Evolutionary conservation across 1,140 invertebrate species (phyloP), one percentile per base, ranked within the genome.

Genomic region (Drosophila nebulosa): DNA sequence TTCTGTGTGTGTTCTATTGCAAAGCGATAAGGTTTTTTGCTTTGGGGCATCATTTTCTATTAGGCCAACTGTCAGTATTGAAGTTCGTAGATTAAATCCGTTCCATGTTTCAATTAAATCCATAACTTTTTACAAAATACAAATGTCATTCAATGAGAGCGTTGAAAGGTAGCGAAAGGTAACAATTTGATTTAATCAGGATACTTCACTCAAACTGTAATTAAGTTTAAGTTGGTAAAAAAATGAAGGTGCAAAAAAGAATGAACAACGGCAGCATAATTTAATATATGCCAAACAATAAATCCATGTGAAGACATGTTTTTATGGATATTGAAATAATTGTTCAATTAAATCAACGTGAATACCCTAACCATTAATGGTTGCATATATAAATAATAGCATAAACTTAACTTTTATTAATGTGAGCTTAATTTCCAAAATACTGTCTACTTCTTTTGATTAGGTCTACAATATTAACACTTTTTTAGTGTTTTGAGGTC

Each of bases 121-220:
- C 68, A 66, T 75, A 35, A 27, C 57, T 16, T 21, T 14, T 69
- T 58, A 50, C 72, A 71, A 72, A 72, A 46, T 21, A 9, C 39
- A 46, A 68, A 61, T 79, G 76, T 69, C 76, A 74, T 50, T 78
- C 75, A 74, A 74, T 55, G 24, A 14, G 63, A 55, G 55, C 30
- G 6, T n/a, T 73, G 60, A 67, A 57, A 67, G 74, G 60, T n/a
- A n/a, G n/a, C n/a, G n/a, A n/a, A n/a, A n/a, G n/a, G n/a, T n/a
- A n/a, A n/a, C 66, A 68, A 75, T 75, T 73, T 67, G 75, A 84
- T 79, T 70, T 71, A 85, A 79, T 79, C 68, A 18, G 56, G 21
- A 59, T 42, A 68, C 35, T 46, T 64, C 60, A 69, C 56, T 55
- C 64, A 58, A 63, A 27, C n/a, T 57, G 73, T 84, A 84, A 84